Base-by-base conservation (phyloP, 2,888 invertebrate species). In the Esperia sulphurella region DNA sequence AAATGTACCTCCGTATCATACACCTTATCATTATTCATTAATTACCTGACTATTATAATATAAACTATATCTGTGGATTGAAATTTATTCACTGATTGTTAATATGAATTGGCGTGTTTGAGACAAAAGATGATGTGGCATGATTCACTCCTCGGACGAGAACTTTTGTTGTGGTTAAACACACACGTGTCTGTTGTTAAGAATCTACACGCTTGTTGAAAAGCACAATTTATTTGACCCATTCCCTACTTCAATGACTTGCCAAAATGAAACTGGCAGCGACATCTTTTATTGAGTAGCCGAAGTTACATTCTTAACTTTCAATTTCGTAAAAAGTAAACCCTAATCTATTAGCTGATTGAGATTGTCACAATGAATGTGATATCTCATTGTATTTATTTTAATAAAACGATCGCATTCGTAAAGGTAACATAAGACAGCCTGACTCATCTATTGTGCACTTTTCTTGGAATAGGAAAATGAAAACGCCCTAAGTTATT, bases 371-470 rank as follows among this genome's bases (percentile, higher is more conserved):
- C 79, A 71, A 68, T 65, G 68, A 69, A 61, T 57, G 57, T 65
- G 65, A 68, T 68, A 79, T 79, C 75, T 75, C 69, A 75, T 79
- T 77, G 75, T 51, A 46, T 31, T 39, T 45, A 45, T 77, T 76
- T 71, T 76, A 75, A 75, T 77, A 72, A 67, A 70, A 68, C 57
- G 57, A 66, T 14, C 58, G 63, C 65, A 65, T 70, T 71, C 66
- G 64, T 66, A 68, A 71, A 70, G 79, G 69, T 74, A 78, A 83
- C 21, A 79, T 77, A 69, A n/a, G n/a, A n/a, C n/a, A n/a, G 71
- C 63, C 75, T 86, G 86, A 87, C 75, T 88, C 86, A 88, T 69
- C 87, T 77, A 88, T 88, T 88, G 87, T 88, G 75, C 72, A 63
- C 68, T 78, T 86, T 87, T 88, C 88, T 83, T 77, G 77, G 88